phyloP scores from a whole-genome alignment of 2,797 vertebrate species.

The Acanthurus leucopareius region DNA sequence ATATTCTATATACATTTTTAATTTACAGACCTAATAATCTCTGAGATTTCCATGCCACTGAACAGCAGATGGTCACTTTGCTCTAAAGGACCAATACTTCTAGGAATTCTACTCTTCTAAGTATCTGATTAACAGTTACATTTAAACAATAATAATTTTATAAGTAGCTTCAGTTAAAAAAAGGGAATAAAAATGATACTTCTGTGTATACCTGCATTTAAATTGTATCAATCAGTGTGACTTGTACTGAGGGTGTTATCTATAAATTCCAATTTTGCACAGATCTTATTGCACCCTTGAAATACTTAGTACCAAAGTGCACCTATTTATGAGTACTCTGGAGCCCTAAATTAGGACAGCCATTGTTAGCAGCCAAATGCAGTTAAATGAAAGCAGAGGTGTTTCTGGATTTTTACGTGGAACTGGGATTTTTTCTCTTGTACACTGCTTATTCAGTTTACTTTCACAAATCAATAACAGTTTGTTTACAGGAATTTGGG shows the following conservation, averaged over 20 bases:
- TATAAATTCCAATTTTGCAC: slow-evolving; percentile 22
- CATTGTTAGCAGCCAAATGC: slow-evolving; percentile 37
- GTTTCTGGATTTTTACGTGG: slow-evolving; percentile 38
- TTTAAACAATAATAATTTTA: too few species aligned
- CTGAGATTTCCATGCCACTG: not conserved
- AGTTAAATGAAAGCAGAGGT: slow-evolving; percentile 57
- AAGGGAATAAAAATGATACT: not conserved
- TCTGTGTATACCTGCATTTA: slow-evolving; percentile 3
- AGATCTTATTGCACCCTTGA: slow-evolving; percentile 2
- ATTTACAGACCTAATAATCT: slow-evolving; percentile 19
- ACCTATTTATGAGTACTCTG: slow-evolving; percentile 30
- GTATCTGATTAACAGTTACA: not conserved
- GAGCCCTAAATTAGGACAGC: slow-evolving; percentile 25
- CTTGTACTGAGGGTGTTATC: slow-evolving; percentile 11
- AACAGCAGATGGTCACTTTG: not conserved
- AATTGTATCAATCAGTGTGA: not conserved
- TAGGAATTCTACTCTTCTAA: not conserved
- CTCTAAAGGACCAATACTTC: slow-evolving; percentile 15
- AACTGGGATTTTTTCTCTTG: slow-evolving; percentile 51
- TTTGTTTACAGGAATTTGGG: slow-evolving; percentile 75
- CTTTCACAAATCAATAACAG: slow-evolving; percentile 74
- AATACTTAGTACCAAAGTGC: slow-evolving; percentile 28
- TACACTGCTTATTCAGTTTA: slow-evolving; percentile 67
- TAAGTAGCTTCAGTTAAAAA: not conserved
- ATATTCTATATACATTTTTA: not conserved